Evolutionary conservation across 2,797 vertebrate species (phyloP).

Genomic region (Sylvia borin): DNA sequence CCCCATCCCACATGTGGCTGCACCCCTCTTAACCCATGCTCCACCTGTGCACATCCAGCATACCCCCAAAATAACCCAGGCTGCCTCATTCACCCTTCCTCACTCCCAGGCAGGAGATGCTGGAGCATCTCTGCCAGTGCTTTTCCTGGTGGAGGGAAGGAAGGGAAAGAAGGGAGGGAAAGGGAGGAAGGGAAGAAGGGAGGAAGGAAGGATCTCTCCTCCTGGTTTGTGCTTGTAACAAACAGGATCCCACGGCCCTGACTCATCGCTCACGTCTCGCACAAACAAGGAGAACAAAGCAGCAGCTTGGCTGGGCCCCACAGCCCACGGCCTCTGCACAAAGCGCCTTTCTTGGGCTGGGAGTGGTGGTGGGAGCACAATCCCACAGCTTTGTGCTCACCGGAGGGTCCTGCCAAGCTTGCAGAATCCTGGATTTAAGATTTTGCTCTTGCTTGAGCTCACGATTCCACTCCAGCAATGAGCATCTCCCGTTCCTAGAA

Average conservation of each 20-base stretch:
- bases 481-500: rapidly evolving
- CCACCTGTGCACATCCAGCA: rapidly evolving
- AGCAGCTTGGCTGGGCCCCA: background rate
- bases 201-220: background rate
- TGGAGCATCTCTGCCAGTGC: background rate
- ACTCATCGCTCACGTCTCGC: slow-evolving; percentile 19
- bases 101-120: rapidly evolving
- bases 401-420: rapidly evolving
- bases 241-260: slow-evolving; percentile 14
- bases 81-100: background rate
- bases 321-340: background rate
- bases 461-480: rapidly evolving
- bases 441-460: background rate
- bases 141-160: background rate
- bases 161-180: background rate
- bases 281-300: slow-evolving; percentile 42
- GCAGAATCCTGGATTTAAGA: rapidly evolving
- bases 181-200: background rate
- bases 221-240: background rate
- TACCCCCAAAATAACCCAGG: rapidly evolving
- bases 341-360: background rate
- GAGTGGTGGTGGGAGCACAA: background rate
- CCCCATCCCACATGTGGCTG: rapidly evolving
- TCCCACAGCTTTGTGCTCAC: background rate
- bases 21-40: rapidly evolving